Conservation (phyloP, 2,113 vertebrate genomes). For the Neodon shergylaensis region DNA sequence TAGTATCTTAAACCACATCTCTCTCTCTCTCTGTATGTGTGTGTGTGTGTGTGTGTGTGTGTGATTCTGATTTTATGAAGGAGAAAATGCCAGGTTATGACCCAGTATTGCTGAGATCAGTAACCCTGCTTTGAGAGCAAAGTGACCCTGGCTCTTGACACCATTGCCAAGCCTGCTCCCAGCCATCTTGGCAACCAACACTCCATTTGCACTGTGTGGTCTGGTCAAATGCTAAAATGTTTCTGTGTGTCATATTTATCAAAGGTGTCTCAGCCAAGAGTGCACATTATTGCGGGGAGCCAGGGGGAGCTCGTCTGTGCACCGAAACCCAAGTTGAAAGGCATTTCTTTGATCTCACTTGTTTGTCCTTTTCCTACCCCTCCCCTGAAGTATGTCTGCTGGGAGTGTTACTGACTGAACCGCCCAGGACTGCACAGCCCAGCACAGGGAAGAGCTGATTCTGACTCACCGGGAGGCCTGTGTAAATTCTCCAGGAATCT, state of each 20-base stretch:
- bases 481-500: not conserved
- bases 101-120: not conserved
- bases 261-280: not conserved
- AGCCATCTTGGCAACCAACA: not conserved
- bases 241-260: not conserved
- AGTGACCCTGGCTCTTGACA: not conserved
- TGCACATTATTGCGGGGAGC: not conserved
- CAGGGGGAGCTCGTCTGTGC: not conserved
- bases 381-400: not conserved
- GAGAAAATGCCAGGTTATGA: not conserved
- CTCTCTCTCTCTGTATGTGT: not conserved
- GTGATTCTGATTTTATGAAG: not conserved
- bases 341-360: conserved; percentile 35
- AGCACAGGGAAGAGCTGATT: not conserved
- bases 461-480: not conserved
- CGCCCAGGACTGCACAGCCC: not conserved
- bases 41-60: not conserved
- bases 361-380: not conserved
- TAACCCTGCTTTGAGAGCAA: not conserved
- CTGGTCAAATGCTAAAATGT: not conserved
- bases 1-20: not conserved
- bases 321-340: not conserved
- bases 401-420: not conserved
- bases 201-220: not conserved
- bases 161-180: not conserved